Evolutionary conservation across 1,140 invertebrate species (phyloP).

Genomic region (Zophobas atratus): DNA sequence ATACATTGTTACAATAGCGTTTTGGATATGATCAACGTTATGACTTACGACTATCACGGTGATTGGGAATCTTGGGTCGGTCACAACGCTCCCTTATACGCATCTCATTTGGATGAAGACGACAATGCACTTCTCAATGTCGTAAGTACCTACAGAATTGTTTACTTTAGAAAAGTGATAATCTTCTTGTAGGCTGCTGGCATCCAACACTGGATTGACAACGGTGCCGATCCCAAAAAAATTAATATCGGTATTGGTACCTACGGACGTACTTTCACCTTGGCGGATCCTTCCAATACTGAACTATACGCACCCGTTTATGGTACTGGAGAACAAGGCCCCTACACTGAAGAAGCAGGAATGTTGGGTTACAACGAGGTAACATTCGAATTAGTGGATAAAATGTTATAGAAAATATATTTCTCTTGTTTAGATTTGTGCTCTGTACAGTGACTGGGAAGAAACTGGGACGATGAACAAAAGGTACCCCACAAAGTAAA

Average conservation of each 20-base stretch:
- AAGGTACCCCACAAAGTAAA: conserved; percentile 75
- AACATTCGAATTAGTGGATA: conserved; percentile 61
- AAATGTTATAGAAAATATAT: not conserved
- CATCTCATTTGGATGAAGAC: conserved; percentile 67
- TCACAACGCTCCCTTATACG: conserved; percentile 73
- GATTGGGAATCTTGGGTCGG: conserved; percentile 73
- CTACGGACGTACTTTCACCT: conserved; percentile 69
- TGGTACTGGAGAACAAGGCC: conserved; percentile 75
- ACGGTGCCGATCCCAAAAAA: conserved; percentile 72
- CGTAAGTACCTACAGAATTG: conserved; percentile 49
- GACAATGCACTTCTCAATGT: conserved; percentile 59
- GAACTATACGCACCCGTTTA: conserved; percentile 71
- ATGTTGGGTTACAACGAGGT: conserved; percentile 77
- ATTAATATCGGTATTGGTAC: conserved; percentile 77
- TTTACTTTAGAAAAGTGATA: conserved; percentile 7
- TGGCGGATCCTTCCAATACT: conserved; percentile 66
- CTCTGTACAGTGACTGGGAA: conserved; percentile 63
- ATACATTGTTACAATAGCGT: conserved; percentile 53
- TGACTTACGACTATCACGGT: conserved; percentile 76
- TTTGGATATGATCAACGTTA: conserved; percentile 69
- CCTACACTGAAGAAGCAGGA: conserved; percentile 74
- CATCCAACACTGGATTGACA: conserved; percentile 65
- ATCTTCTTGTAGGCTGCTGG: conserved; percentile 59
- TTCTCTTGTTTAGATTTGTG: conserved; percentile 5
- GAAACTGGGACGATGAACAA: conserved; percentile 60